Evolutionary conservation across 2,797 vertebrate genomes (phyloP), one percentile per base, ranked within the genome.

Genomic region (Phoxinus dragarum): DNA sequence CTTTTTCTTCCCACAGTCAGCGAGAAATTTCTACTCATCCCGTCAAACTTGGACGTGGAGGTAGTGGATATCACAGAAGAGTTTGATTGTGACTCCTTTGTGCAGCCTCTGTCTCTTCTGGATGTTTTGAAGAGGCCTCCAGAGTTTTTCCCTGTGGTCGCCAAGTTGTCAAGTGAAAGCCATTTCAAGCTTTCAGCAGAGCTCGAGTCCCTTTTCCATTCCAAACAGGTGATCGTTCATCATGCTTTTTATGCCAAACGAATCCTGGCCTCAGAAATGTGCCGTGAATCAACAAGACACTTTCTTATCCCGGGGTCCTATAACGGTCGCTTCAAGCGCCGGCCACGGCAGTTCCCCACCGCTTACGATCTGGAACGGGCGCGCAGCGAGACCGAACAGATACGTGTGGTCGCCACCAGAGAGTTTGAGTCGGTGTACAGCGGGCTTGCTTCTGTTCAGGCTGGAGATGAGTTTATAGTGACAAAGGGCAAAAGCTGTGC

Each of bases 221-320:
- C 94, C 23, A 93, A 93, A 88, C 92, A 94, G 81, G 91, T 97
- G 5, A 19, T 97, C 52, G 92, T 97, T 84, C 93, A 97, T 81
- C 89, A 91, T 84, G 96, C 95, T 71, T 93, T 92, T 68, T 91
- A 95, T 86, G 92, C 94, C 67, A 90, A 91, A 10, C 92, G 95
- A 87, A 91, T 96, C 73, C 91, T 97, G 82, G 95, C 96, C 54
- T 96, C 96, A 38, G 96, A 97, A 91, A 95, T 94, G 38, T 94
- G 94, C 84, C 95, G 93, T 64, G 93, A 93, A 89, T 93, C 92
- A 27, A 92, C 93, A 80, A 95, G 94, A 86, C 95, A 92, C 80
- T 97, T 97, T 89, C 95, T 97, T 89, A 95, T 97, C 86, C 96
- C 96, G 11, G 83, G 82, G n/a, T 95, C 91, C 85, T 97, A 97